phyloP scores from a whole-genome alignment of 2,113 vertebrate species.

The Labeo catla region DNA sequence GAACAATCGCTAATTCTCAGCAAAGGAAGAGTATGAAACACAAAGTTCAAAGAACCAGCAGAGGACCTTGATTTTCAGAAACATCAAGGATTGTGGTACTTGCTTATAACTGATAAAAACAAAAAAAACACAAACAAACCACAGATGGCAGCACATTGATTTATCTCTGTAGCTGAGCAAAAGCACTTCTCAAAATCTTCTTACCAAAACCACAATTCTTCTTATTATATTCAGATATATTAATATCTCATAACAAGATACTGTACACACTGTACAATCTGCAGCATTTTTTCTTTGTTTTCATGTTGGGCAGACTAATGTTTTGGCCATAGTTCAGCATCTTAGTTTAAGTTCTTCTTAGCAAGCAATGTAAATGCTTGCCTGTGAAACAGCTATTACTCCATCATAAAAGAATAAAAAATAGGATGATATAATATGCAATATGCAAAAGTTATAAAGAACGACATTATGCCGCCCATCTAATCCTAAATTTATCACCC shows the following conservation, averaged over 20 bases:
- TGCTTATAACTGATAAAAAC: background rate
- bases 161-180: background rate
- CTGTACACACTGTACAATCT: background rate
- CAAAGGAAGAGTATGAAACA: background rate
- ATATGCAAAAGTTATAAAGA: background rate
- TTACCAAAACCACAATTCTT: background rate
- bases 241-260: background rate
- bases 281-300: background rate
- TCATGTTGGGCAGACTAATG: background rate
- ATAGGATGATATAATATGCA: background rate
- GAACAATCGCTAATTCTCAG: background rate
- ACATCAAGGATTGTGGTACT: background rate
- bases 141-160: background rate
- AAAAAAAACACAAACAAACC: background rate
- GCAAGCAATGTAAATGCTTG: background rate
- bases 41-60: background rate
- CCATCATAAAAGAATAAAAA: background rate
- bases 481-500: background rate
- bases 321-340: background rate
- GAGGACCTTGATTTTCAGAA: background rate
- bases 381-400: background rate
- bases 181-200: background rate
- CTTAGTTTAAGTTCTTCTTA: background rate
- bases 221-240: background rate
- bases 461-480: background rate